phyloP scores from a whole-genome alignment of 2,797 vertebrate species.

The Coccyzus lansbergi region DNA sequence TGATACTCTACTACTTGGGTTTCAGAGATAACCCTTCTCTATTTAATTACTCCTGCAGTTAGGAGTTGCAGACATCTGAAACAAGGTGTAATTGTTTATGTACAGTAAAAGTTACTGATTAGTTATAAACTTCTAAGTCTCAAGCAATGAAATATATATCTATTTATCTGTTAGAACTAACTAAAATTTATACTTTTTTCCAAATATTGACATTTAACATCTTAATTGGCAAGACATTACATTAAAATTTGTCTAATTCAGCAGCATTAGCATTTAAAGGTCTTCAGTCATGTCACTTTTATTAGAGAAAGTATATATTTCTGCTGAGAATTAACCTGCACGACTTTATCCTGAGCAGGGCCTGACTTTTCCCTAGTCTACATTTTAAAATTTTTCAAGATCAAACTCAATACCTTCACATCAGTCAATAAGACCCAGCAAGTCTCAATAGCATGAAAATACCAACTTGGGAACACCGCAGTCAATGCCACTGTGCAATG shows the following conservation, averaged over 20 bases:
- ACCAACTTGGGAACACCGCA: fast-evolving
- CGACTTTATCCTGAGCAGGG: not conserved
- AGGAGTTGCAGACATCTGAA: not conserved
- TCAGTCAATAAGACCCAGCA: not conserved
- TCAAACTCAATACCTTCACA: not conserved
- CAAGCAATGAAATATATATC: not conserved
- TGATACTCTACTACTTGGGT: not conserved
- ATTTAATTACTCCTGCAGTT: not conserved
- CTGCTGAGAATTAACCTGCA: not conserved
- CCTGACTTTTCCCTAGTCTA: not conserved
- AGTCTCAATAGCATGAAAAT: not conserved
- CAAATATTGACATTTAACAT: not conserved
- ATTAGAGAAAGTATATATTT: not conserved
- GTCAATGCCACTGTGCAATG: fast-evolving
- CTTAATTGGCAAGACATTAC: not conserved
- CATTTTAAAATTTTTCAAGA: not conserved
- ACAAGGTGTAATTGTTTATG: not conserved
- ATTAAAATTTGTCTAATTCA: not conserved
- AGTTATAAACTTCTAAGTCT: not conserved
- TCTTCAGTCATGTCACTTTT: not conserved
- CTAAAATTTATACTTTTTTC: not conserved
- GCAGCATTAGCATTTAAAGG: not conserved
- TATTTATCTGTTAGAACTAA: not conserved
- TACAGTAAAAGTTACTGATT: not conserved
- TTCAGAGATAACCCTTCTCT: not conserved